Evolutionary conservation across 2,888 invertebrate genomes (phyloP).

Genomic region (Callyntrura sp.): DNA sequence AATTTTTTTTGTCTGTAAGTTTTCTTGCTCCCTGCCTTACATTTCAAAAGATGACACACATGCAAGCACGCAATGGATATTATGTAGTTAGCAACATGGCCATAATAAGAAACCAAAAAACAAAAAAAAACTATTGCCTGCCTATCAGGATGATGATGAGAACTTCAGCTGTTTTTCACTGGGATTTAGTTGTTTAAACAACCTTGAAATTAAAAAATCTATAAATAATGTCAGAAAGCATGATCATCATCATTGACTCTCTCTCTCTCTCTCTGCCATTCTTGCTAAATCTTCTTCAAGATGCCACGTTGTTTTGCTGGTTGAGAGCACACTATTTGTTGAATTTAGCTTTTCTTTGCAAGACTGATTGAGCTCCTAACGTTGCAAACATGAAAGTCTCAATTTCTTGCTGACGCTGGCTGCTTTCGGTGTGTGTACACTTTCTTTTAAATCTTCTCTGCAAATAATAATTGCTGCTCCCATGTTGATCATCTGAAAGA

Average conservation of each 20-base stretch:
- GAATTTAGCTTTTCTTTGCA: neutral
- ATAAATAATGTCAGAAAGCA: slow-evolving; percentile 74
- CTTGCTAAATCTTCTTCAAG: slow-evolving; percentile 24
- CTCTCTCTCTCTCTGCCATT: no score
- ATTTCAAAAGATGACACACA: neutral
- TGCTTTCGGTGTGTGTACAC: neutral
- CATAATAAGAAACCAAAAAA: slow-evolving; percentile 8
- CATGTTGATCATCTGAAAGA: neutral
- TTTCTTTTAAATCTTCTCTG: neutral
- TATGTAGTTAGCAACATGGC: slow-evolving; percentile 35
- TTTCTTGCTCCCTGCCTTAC: neutral
- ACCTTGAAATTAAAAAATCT: slow-evolving; percentile 74
- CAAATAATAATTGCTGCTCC: neutral
- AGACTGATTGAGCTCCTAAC: neutral
- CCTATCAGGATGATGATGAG: slow-evolving; percentile 18
- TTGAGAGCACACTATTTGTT: neutral
- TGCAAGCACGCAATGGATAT: neutral
- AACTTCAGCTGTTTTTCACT: slow-evolving; percentile 67
- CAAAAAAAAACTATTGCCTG: slow-evolving; percentile 24
- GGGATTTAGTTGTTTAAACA: slow-evolving; percentile 68
- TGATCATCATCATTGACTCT: slow-evolving; percentile 46
- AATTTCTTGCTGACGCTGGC: neutral
- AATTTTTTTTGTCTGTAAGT: no score
- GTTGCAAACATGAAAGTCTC: neutral
- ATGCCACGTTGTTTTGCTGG: neutral